Percentiles rank a stretch among this genome's conserved stretches.
Conservation (phyloP, 2,797 vertebrate species). For the Numenius phaeopus region DNA sequence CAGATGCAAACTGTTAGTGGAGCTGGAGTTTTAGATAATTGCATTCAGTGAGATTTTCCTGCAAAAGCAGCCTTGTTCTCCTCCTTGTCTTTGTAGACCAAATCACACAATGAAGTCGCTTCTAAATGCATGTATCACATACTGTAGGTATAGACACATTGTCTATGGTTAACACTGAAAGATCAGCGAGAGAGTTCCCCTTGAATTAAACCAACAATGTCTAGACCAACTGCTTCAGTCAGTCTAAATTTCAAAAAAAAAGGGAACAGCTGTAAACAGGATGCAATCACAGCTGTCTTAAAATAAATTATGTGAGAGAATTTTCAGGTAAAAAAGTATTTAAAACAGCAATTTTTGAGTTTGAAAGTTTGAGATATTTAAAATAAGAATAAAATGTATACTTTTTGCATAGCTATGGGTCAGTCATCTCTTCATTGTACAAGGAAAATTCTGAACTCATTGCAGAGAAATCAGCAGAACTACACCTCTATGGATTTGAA, state of each 20-base stretch:
- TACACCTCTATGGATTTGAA: background rate
- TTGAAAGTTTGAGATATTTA: background rate
- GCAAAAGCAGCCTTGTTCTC: background rate
- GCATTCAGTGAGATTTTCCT: background rate
- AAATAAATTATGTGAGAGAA: conserved; percentile 29
- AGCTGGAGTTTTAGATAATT: conserved; percentile 7
- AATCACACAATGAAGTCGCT: background rate
- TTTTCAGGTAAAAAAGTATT: background rate
- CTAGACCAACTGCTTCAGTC: conserved; percentile 50
- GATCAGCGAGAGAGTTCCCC: conserved; percentile 22
- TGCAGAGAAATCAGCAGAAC: background rate
- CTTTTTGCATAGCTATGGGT: background rate
- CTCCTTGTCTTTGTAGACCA: background rate
- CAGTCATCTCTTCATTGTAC: background rate
- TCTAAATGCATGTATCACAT: background rate
- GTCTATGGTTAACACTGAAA: conserved; percentile 1
- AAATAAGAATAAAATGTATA: background rate
- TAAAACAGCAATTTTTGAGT: background rate
- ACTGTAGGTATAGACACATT: background rate
- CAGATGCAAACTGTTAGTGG: conserved; percentile 25
- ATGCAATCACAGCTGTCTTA: conserved; percentile 36
- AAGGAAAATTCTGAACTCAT: background rate
- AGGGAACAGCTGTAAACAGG: conserved; percentile 58
- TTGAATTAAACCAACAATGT: conserved; percentile 32
- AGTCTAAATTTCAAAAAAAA: conserved; percentile 38